phyloP scores from a whole-genome alignment of 2,113 vertebrate species.

The Eublepharis macularius region DNA sequence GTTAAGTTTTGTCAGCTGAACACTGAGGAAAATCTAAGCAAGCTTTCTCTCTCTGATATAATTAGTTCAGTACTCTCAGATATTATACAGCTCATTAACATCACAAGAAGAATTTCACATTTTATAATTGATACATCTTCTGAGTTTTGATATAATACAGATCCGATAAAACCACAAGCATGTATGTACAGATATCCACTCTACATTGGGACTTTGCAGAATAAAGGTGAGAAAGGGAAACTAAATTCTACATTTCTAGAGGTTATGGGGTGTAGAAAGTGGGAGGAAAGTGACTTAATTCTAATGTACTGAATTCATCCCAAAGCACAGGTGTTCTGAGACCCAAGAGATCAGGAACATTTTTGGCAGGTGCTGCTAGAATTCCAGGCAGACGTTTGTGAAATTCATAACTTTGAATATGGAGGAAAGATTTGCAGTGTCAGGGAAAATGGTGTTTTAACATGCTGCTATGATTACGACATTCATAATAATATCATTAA shows the following conservation, averaged over 20 bases:
- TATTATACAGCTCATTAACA: constrained; percentile 22
- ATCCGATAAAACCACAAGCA: background rate
- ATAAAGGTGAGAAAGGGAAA: background rate
- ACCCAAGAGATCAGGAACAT: constrained; percentile 51
- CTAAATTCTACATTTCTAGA: constrained; percentile 11
- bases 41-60: constrained; percentile 32
- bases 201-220: constrained; percentile 5
- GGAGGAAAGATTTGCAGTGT: constrained; percentile 59
- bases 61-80: constrained; percentile 33
- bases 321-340: constrained; percentile 56
- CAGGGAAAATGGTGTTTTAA: constrained; percentile 45
- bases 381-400: constrained; percentile 55
- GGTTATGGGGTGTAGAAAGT: constrained; percentile 20
- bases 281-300: background rate
- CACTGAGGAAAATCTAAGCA: constrained; percentile 35
- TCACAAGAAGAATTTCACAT: constrained; percentile 43
- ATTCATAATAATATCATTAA: background rate
- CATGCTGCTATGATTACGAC: constrained; percentile 39
- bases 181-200: background rate
- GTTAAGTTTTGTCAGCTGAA: constrained; percentile 13
- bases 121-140: background rate
- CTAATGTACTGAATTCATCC: constrained; percentile 25
- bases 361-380: constrained; percentile 58
- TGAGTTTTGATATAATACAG: background rate
- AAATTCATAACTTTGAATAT: constrained; percentile 39